These are phyloP conservation scores for Ditylenchus dipsaci DNA, from an alignment of 1,140 invertebrate genomes.

Conservation along the genomic window DNA sequence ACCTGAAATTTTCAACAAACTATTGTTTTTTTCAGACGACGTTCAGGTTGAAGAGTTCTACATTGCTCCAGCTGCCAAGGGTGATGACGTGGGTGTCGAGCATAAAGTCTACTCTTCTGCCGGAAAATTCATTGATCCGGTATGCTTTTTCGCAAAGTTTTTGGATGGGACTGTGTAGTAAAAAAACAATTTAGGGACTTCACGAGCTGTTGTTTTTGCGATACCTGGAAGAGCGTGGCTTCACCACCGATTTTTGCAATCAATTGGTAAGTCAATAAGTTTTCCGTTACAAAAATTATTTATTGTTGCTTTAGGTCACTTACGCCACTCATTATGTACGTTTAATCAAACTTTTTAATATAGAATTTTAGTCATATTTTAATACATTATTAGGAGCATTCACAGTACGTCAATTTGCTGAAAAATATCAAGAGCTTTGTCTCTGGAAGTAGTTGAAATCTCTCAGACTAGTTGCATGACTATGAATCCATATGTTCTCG, in stretches of 20 bases:
- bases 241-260: conserved; percentile 50
- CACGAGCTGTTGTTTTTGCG: conserved; percentile 55
- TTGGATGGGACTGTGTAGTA: not conserved
- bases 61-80: conserved; percentile 49
- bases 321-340: conserved; percentile 43
- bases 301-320: not conserved
- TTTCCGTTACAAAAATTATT: conserved; percentile 1
- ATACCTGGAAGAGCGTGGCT: conserved; percentile 56
- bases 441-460: not conserved
- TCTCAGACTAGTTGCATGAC: conserved; percentile 12
- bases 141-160: conserved; percentile 4
- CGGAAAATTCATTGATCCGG: conserved; percentile 54
- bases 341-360: conserved; percentile 11
- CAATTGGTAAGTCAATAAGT: conserved; percentile 20
- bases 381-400: conserved; percentile 38
- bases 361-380: conserved; percentile 24
- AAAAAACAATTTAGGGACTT: conserved; percentile 38
- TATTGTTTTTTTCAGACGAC: conserved; percentile 32
- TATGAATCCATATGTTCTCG: not conserved
- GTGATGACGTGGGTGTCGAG: conserved; percentile 43
- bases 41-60: conserved; percentile 57
- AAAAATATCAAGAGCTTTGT: conserved; percentile 51
- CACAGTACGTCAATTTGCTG: conserved; percentile 49
- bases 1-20: conserved; percentile 2
- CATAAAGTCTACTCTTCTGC: conserved; percentile 52